Conservation (phyloP, 92 coral and sea anemone species). For the Siderastrea siderea region DNA sequence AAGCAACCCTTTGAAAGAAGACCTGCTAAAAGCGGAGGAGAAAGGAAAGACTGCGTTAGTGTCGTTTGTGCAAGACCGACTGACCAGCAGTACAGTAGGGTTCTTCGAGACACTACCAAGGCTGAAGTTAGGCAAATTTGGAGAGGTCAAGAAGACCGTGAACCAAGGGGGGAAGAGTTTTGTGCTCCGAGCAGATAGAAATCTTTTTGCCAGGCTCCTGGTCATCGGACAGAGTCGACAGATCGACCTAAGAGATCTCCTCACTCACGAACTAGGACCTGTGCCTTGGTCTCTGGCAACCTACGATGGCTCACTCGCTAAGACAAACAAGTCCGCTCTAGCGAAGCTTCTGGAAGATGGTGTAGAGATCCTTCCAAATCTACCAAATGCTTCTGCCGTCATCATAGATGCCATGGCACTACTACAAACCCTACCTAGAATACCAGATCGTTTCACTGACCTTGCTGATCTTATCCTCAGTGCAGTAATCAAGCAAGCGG, state of each 20-base stretch:
- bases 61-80: slow-evolving; percentile 31
- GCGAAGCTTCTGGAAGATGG: slow-evolving; percentile 66
- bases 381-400: slow-evolving; percentile 49
- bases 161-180: slow-evolving; percentile 40
- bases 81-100: slow-evolving; percentile 17
- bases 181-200: slow-evolving; percentile 58
- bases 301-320: slow-evolving; percentile 56
- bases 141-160: slow-evolving; percentile 45
- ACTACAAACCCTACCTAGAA: slow-evolving; percentile 45
- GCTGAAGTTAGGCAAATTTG: slow-evolving; percentile 67
- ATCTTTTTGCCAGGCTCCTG: slow-evolving; percentile 65
- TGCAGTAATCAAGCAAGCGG: slow-evolving; percentile 25
- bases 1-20: slow-evolving; percentile 18
- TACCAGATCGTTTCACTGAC: slow-evolving; percentile 43
- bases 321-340: slow-evolving; percentile 67
- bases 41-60: slow-evolving; percentile 28
- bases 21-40: slow-evolving; percentile 34
- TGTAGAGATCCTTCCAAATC: slow-evolving; percentile 42
- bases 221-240: slow-evolving; percentile 69
- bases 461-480: no score
- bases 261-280: slow-evolving; percentile 49
- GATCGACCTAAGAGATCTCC: slow-evolving; percentile 25
- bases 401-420: slow-evolving; percentile 39
- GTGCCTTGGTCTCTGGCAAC: slow-evolving; percentile 67
- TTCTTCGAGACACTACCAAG: slow-evolving; percentile 48